phyloP scores from a whole-genome alignment of 1,140 invertebrate species.

The Tenebrio molitor region DNA sequence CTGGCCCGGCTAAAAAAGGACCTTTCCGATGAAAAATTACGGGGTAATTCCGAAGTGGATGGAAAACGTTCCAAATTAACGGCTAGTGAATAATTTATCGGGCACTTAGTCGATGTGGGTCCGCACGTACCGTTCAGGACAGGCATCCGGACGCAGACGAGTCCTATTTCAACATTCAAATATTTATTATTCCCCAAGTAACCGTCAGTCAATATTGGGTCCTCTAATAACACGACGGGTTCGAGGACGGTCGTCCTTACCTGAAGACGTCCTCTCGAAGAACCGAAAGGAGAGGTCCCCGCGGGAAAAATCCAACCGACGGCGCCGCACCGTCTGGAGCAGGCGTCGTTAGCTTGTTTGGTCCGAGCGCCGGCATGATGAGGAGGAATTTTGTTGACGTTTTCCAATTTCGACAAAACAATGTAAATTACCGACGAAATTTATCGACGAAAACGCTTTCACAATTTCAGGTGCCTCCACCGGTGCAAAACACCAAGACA shows the following conservation, averaged over 20 bases:
- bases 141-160: conserved; percentile 36
- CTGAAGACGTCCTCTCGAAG: neutral
- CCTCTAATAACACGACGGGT: conserved; percentile 49
- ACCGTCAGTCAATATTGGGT: conserved; percentile 55
- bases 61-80: conserved; percentile 46
- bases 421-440: too few species aligned
- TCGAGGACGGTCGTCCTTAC: neutral
- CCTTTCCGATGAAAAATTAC: conserved; percentile 43
- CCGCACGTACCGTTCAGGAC: conserved; percentile 30
- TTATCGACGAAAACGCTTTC: too few species aligned
- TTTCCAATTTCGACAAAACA: too few species aligned
- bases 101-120: conserved; percentile 44
- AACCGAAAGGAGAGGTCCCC: neutral
- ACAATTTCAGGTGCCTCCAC: too few species aligned
- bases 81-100: conserved; percentile 51
- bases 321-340: too few species aligned
- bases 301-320: too few species aligned
- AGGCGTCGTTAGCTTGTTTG: too few species aligned
- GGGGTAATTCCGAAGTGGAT: conserved; percentile 44
- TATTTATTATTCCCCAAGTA: conserved; percentile 58
- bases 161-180: conserved; percentile 52
- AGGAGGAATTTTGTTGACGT: too few species aligned
- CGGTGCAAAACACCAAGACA: too few species aligned
- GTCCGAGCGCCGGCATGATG: too few species aligned
- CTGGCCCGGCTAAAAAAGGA: conserved; percentile 28